Evolutionary conservation across 2,888 invertebrate genomes (phyloP).

Genomic region (Drepanosiphum platanoidis): DNA sequence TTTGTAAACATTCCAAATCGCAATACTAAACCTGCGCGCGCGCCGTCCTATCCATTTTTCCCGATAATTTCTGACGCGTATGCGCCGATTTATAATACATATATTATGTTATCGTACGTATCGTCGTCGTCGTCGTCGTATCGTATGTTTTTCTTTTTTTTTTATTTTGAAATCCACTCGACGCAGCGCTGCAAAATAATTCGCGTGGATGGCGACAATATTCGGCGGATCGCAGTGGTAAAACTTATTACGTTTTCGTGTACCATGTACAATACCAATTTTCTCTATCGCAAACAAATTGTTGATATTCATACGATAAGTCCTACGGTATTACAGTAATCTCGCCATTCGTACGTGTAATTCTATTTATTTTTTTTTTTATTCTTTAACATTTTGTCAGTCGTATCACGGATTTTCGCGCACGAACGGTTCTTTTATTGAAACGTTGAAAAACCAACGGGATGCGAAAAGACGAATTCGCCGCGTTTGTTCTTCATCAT

Average conservation of each 20-base stretch:
- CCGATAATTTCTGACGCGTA: too few species aligned
- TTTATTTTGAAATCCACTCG: too few species aligned
- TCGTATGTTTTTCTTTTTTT: too few species aligned
- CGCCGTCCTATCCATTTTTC: too few species aligned
- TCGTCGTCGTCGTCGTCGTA: too few species aligned
- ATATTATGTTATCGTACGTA: too few species aligned
- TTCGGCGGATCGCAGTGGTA: background rate
- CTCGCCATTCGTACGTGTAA: background rate
- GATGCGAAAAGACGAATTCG: background rate
- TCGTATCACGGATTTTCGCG: conserved; percentile 25
- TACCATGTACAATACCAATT: background rate
- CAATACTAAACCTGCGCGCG: too few species aligned
- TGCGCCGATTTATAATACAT: too few species aligned
- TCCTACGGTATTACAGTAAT: background rate
- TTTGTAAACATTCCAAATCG: too few species aligned
- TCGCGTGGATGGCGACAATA: background rate
- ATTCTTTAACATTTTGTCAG: background rate
- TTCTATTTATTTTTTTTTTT: background rate
- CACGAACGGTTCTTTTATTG: conserved; percentile 36
- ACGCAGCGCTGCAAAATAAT: too few species aligned
- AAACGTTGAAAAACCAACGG: conserved; percentile 4
- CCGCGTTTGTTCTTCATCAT: background rate
- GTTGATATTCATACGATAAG: conserved; percentile 24
- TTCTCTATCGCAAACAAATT: background rate
- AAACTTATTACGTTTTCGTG: background rate